Conservation (phyloP, 1,140 invertebrate species). For the Nasonia vitripennis region DNA sequence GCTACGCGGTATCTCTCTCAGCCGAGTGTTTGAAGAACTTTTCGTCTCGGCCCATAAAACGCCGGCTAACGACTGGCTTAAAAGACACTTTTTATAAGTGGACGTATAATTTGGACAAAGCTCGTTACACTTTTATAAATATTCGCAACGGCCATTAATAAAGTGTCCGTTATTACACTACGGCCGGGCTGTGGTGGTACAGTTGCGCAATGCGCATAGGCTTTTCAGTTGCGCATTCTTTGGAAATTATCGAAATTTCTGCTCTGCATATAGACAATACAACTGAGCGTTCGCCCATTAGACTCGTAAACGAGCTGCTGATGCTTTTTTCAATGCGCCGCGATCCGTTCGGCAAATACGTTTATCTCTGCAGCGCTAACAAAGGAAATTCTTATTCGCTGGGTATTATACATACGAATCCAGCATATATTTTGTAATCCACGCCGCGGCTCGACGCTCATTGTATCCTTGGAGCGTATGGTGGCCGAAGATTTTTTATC, state of each 20-base stretch:
- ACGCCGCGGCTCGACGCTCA: too few species aligned
- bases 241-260: constrained; percentile 29
- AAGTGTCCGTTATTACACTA: constrained; percentile 21
- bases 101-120: background rate
- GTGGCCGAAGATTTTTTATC: too few species aligned
- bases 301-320: background rate
- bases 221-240: constrained; percentile 6
- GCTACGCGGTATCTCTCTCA: too few species aligned
- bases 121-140: constrained; percentile 42
- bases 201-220: background rate
- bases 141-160: constrained; percentile 23
- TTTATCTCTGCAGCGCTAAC: background rate
- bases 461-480: too few species aligned
- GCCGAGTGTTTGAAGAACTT: constrained; percentile 22
- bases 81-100: constrained; percentile 41
- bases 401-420: background rate
- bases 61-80: constrained; percentile 16
- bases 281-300: background rate
- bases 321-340: background rate
- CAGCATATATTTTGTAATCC: background rate
- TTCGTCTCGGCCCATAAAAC: constrained; percentile 13
- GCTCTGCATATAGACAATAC: background rate
- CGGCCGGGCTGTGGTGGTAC: too few species aligned
- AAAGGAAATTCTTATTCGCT: background rate
- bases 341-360: too few species aligned